Base-by-base conservation (phyloP, 2,797 vertebrate species). In the Pangasius krempfi region DNA sequence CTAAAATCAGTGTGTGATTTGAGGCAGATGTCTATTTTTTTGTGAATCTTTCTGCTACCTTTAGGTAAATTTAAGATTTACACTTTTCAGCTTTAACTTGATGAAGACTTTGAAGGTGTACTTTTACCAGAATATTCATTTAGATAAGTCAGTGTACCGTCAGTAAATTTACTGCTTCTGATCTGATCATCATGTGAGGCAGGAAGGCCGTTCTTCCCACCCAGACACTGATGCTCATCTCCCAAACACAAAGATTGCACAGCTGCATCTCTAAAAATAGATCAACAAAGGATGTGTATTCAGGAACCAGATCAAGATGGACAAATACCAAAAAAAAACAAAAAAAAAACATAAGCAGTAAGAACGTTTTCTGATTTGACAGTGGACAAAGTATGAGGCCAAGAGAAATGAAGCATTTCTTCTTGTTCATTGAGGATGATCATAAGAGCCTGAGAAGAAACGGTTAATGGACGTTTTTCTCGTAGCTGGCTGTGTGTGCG, bases 251-350 rank as follows among this genome's bases (percentile, higher is more conserved):
- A 83, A 64, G 81, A 25, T 84, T 84, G 18, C 44, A 50, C 83
- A 84, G 83, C 83, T 84, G 83, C n/a, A 70, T 9, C 6, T 4
- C 22, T 44, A 44, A 62, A 80, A 62, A 14, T 14, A 25, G 56
- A 62, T 44, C 54, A 62, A 60, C 79, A 82, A 13, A 40, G 58
- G n/a, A 47, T 47, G 40, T 86, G 85, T 76, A 47, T 64, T 60
- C 58, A 52, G 73, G n/a, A 40, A 76, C 0, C 16, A 30, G 72
- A 62, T 76, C 25, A 78, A n/a, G 50, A 66, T 33, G 16, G 16
- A 64, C 2, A 1, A 81, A 54, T 0, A 82, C 25, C 20, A 44
- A 56, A 56, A 16, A 2, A 2, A 72, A 1, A 30, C 58, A 33
- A n/a, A 25, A 62, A 14, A 14, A 33, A 30, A 54, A 5, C 6